phyloP scores from a whole-genome alignment of 2,113 vertebrate species.

The Larimichthys crocea region DNA sequence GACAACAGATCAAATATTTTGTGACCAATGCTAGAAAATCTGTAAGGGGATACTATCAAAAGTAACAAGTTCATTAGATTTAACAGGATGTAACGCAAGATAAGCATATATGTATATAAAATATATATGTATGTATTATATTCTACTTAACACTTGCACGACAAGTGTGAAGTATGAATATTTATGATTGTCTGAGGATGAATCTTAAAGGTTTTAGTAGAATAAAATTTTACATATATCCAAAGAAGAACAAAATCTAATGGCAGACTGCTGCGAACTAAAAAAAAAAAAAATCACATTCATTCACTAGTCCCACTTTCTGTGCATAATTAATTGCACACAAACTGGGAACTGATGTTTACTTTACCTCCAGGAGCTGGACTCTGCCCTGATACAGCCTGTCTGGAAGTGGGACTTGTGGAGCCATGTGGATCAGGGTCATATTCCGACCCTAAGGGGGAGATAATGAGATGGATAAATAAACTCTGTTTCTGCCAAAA shows the following conservation, averaged over 20 bases:
- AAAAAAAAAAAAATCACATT: background rate
- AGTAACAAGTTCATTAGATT: background rate
- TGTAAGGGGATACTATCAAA: background rate
- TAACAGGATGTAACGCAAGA: background rate
- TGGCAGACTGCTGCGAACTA: background rate
- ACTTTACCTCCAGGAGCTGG: constrained; percentile 91
- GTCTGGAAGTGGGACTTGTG: constrained; percentile 87
- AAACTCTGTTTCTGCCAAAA: background rate
- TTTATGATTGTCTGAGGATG: background rate
- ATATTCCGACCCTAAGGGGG: constrained; percentile 84
- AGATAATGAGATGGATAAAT: constrained; percentile 25
- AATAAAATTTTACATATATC: no score
- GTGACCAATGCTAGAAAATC: background rate
- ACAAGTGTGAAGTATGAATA: background rate
- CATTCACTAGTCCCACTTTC: background rate
- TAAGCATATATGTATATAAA: no score
- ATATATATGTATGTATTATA: no score
- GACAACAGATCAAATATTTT: constrained; percentile 9
- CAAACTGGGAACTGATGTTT: background rate
- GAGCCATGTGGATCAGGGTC: constrained; percentile 85
- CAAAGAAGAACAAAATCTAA: background rate
- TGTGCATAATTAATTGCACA: background rate
- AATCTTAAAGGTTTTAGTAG: background rate
- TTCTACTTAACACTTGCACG: no score
- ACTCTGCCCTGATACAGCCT: constrained; percentile 87